Evolutionary conservation across 2,888 invertebrate species (phyloP), one percentile per base, ranked within the genome.

Genomic region (Pachymerium ferrugineum): DNA sequence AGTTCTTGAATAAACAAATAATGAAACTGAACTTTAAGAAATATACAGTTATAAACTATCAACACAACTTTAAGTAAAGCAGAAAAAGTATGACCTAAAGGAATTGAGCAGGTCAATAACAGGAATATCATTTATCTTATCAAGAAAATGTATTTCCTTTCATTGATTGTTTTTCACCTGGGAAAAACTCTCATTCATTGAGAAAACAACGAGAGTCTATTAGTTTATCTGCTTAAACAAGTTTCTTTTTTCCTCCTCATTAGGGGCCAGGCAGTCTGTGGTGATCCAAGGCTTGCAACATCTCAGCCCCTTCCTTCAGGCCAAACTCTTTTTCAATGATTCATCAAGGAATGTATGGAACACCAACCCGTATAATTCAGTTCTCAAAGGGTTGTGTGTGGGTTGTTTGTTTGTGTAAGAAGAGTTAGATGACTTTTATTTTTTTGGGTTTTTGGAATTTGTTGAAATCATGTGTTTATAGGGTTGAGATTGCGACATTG

Each of bases 181-280:
- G 62, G 62, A 62, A 62, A 62, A 62, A 62, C 25, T 25, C 5
- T 1, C 25, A 28, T 62, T 62, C 62, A 62, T 25, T 25, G 62
- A 62, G 25, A n/a, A n/a, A 54, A 47, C 47, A 47, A 47, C 47
- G 22, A 47, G 47, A 47, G 4, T 8, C 54, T 25, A 54, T 54
- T 54, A 54, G 47, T 16, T 47, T 54, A 22, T 54, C 54, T n/a
- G n/a, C n/a, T 25, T 3, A 10, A 62, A 62, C 62, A 22, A 62
- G 62, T 62, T 62, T 28, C 47, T 62, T 14, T 38, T 38, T 38
- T 38, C 38, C 38, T 38, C n/a, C 12, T 38, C 62, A 0, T 12
- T 3, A 62, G 62, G 22, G 62, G 62, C 62, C 62, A 62, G 62
- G 62, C 62, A 62, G 62, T 62, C 62, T 62, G 62, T 25, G 62